phyloP scores from a whole-genome alignment of 2,113 vertebrate genomes.

The Galbula dea region DNA sequence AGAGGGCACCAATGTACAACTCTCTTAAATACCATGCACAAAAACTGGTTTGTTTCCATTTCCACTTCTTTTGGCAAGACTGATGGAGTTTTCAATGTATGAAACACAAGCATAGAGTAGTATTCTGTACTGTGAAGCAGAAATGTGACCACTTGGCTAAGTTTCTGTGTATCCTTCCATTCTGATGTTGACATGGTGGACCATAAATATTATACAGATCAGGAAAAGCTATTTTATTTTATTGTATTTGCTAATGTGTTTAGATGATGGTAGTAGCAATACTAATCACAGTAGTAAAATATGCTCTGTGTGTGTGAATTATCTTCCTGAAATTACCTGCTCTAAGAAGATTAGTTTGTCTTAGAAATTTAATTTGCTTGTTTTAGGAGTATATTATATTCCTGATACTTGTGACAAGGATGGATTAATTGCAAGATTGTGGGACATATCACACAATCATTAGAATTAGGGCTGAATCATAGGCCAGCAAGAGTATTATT shows the following conservation, averaged over 20 bases:
- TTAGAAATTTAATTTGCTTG: constrained; percentile 6
- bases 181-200: not conserved
- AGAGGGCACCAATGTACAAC: constrained; percentile 55
- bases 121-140: not conserved
- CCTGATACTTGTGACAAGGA: not conserved
- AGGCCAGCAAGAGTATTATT: not conserved
- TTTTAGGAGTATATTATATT: not conserved
- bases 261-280: not conserved
- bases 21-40: not conserved
- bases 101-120: not conserved
- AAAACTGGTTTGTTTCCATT: not conserved
- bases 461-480: not conserved
- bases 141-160: not conserved
- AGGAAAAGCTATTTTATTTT: not conserved
- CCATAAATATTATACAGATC: not conserved
- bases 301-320: not conserved
- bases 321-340: not conserved
- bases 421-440: not conserved
- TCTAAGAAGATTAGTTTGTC: not conserved
- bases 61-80: not conserved
- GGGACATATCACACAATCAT: not conserved
- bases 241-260: not conserved
- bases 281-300: not conserved
- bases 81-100: not conserved
- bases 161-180: not conserved